Evolutionary conservation across 2,888 invertebrate species (phyloP).

Genomic region (Drosophila recens): DNA sequence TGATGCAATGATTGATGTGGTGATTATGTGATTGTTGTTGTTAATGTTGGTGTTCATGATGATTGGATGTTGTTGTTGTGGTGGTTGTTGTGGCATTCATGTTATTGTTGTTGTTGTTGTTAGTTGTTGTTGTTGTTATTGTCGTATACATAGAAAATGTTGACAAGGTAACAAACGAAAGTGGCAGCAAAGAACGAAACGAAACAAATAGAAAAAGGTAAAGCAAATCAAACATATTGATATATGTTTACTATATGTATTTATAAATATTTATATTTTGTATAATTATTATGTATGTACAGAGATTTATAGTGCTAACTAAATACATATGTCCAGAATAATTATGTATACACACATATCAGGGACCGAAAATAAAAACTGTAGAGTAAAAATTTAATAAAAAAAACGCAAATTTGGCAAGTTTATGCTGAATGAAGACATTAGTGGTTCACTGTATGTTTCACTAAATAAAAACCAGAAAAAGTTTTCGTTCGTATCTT

Average conservation of each 20-base stretch:
- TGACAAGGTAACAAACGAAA: conserved; percentile 65
- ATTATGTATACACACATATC: conserved; percentile 12
- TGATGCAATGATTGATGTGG: conserved; percentile 35
- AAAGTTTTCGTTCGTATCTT: neutral
- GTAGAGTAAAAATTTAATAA: neutral
- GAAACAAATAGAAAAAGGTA: conserved; percentile 63
- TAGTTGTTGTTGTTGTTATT: conserved; percentile 51
- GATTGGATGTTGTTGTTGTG: conserved; percentile 42
- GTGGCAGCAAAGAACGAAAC: conserved; percentile 60
- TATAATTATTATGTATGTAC: conserved; percentile 10
- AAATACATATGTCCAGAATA: conserved; percentile 1
- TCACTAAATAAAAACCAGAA: neutral
- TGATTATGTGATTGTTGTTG: conserved; percentile 25
- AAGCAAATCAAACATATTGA: conserved; percentile 62
- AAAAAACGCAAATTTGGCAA: too few relatives aligned
- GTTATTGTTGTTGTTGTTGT: conserved; percentile 62
- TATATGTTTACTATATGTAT: conserved; percentile 29
- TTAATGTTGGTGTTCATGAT: conserved; percentile 45
- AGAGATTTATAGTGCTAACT: conserved; percentile 5
- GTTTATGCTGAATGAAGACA: too few relatives aligned
- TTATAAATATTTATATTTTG: conserved; percentile 3
- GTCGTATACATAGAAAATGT: conserved; percentile 58
- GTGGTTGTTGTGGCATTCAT: conserved; percentile 55
- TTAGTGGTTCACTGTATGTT: too few relatives aligned
- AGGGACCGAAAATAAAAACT: neutral